Evolutionary conservation across 1,140 invertebrate genomes (phyloP).

Genomic region (Anastatus disparis): DNA sequence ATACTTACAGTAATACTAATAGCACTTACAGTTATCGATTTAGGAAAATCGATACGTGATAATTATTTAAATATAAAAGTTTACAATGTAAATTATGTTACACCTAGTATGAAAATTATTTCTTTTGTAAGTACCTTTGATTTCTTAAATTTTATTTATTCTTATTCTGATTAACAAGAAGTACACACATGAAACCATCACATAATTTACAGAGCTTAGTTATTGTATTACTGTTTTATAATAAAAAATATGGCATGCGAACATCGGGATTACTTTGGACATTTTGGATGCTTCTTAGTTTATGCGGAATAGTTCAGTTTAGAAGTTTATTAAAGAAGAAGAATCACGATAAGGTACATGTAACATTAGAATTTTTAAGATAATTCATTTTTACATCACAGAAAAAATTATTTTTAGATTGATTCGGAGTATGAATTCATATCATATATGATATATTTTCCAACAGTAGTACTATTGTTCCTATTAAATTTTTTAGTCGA

Average conservation of each 20-base stretch:
- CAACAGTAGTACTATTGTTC: slow-evolving; percentile 77
- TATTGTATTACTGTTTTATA: slow-evolving; percentile 77
- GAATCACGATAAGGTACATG: slow-evolving; percentile 46
- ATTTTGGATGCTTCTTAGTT: slow-evolving; percentile 83
- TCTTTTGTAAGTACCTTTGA: slow-evolving; percentile 80
- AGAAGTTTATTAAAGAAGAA: slow-evolving; percentile 73
- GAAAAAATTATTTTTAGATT: slow-evolving; percentile 45
- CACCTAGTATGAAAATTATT: slow-evolving; percentile 78
- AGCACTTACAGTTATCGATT: slow-evolving; percentile 73
- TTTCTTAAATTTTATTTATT: not conserved
- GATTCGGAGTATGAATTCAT: slow-evolving; percentile 71
- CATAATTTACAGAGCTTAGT: slow-evolving; percentile 74
- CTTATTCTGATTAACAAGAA: too few species aligned
- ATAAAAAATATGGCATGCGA: slow-evolving; percentile 83
- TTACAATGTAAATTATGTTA: slow-evolving; percentile 76
- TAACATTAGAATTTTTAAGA: not conserved
- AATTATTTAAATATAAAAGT: slow-evolving; percentile 64
- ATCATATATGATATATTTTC: slow-evolving; percentile 86
- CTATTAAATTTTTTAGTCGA: slow-evolving; percentile 87
- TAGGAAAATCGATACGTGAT: slow-evolving; percentile 70
- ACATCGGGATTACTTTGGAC: slow-evolving; percentile 89
- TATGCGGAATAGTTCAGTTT: slow-evolving; percentile 80
- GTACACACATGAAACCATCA: too few species aligned
- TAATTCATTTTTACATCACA: too few species aligned
- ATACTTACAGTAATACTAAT: slow-evolving; percentile 74